A percentile compares a stretch with the other conserved stretches of the same genome.
Conservation (phyloP, 2,888 invertebrate species). For the Seira ritae region DNA sequence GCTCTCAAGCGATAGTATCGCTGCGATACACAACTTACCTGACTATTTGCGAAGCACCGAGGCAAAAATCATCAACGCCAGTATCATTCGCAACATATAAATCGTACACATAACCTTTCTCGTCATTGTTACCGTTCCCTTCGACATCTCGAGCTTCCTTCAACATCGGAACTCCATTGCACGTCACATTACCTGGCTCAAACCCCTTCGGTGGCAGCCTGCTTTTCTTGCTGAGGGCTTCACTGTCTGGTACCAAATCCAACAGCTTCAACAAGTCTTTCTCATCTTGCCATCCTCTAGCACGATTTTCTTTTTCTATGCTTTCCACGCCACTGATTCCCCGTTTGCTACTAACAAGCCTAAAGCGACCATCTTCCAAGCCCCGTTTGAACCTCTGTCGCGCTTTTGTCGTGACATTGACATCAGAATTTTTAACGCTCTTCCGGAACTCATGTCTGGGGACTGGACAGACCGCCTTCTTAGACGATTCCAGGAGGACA, state of each 20-base stretch:
- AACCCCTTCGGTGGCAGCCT: slow-evolving; percentile 34
- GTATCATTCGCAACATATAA: slow-evolving; percentile 54
- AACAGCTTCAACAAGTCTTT: slow-evolving; percentile 50
- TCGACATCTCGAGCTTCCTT: slow-evolving; percentile 26
- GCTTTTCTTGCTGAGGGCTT: slow-evolving; percentile 4
- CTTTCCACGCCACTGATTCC: slow-evolving; percentile 8
- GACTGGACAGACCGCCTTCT: too few relatives aligned
- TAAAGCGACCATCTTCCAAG: slow-evolving; percentile 47
- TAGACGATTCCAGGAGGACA: background rate
- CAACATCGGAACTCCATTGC: slow-evolving; percentile 64
- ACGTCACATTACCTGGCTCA: slow-evolving; percentile 58
- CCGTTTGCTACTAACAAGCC: slow-evolving; percentile 40
- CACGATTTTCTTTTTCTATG: background rate
- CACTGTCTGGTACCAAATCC: slow-evolving; percentile 56
- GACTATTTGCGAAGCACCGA: background rate
- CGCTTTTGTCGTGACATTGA: slow-evolving; percentile 21
- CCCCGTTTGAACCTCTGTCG: slow-evolving; percentile 34
- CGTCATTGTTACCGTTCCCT: background rate
- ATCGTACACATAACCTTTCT: slow-evolving; percentile 59
- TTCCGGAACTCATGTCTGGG: background rate
- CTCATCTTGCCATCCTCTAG: background rate
- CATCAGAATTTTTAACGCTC: slow-evolving; percentile 18
- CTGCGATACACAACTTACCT: slow-evolving; percentile 32
- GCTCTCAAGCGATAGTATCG: too few relatives aligned
- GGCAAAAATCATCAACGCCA: slow-evolving; percentile 24